Evolutionary conservation across 2,113 vertebrate genomes (phyloP).

Genomic region (Elephantulus edwardii): DNA sequence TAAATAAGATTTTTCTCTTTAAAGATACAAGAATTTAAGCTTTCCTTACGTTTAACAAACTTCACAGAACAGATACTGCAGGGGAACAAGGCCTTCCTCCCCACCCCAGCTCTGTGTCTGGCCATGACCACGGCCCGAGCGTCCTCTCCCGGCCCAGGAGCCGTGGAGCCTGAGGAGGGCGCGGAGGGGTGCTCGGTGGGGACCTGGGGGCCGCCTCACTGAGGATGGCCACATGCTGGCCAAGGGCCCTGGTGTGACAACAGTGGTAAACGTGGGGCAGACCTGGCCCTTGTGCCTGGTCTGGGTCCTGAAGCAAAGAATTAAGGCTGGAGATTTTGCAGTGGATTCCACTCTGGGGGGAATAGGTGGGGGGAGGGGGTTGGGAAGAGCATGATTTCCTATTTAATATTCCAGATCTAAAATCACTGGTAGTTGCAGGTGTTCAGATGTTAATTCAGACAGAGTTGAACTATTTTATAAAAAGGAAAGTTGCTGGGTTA

Average conservation of each 20-base stretch:
- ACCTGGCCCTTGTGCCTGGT: conserved; percentile 55
- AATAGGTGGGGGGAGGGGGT: conserved; percentile 23
- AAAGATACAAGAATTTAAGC: conserved; percentile 94
- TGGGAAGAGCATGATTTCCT: conserved; percentile 68
- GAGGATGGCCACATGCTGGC: conserved; percentile 59
- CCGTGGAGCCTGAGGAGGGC: conserved; percentile 18
- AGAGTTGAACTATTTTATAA: conserved; percentile 37
- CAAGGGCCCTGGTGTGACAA: conserved; percentile 69
- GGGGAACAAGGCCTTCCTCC: conserved; percentile 84
- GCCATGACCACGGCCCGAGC: not conserved
- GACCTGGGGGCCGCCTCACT: conserved; percentile 20
- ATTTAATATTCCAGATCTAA: conserved; percentile 39
- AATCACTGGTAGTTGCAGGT: conserved; percentile 26
- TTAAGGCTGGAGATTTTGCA: conserved; percentile 79
- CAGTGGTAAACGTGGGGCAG: conserved; percentile 74
- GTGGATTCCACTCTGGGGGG: conserved; percentile 58
- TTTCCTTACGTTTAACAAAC: conserved; percentile 90
- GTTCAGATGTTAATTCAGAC: not conserved
- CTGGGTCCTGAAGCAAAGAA: conserved; percentile 78
- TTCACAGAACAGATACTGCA: conserved; percentile 90
- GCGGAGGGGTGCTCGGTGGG: not conserved
- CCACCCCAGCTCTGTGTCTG: conserved; percentile 60
- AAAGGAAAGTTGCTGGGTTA: conserved; percentile 47
- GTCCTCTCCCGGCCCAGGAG: not conserved
- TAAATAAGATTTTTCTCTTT: conserved; percentile 95